Evolutionary conservation across 1,140 invertebrate genomes (phyloP), one percentile per base, ranked within the genome.

Genomic region (Stenopsyche tienmushanensis): DNA sequence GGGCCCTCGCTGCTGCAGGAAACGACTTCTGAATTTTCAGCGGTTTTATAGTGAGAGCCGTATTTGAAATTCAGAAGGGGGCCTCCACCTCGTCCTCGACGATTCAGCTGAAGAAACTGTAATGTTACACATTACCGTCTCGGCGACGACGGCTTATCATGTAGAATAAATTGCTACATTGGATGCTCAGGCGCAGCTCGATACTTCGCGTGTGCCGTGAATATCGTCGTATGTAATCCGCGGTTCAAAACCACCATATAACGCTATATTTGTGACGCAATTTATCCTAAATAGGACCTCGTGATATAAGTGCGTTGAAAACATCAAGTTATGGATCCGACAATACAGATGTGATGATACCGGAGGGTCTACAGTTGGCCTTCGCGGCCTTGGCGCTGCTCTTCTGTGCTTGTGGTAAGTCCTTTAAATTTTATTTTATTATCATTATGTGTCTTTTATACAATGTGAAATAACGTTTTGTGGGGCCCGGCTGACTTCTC

Each of bases 381-480:
- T 18, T 60, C 15, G 57, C 57, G 57, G 57, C 57, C 23, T 26
- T 60, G 1, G 57, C 57, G 57, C 57, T 60, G 57, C 57, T 60
- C 24, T 60, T 60, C 23, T 60, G 57, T 34, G 57, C 42, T 18
- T 60, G 57, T 17, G 57, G 57, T 60, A 20, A 60, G 57, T 60
- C 1, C 5, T 50, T 50, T 15, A 50, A 18, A n/a, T n/a, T n/a
- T n/a, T n/a, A n/a, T n/a, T n/a, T n/a, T n/a, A n/a, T n/a, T 8
- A 50, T 10, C 23, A 13, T 44, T 44, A 3, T 39, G 7, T 13
- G 13, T 8, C 34, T 39, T 44, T 44, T 44, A 15, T 44, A 13
- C 18, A 44, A 13, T 44, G 18, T 44, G 13, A 44, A 44, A 15
- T 15, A 15, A 13, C 41, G 18, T 44, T 17, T 3, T 17, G 13